A percentile compares a stretch with the other conserved stretches of the same genome.
phyloP scores from a whole-genome alignment of 2,888 invertebrate species.

The Nezara viridula region DNA sequence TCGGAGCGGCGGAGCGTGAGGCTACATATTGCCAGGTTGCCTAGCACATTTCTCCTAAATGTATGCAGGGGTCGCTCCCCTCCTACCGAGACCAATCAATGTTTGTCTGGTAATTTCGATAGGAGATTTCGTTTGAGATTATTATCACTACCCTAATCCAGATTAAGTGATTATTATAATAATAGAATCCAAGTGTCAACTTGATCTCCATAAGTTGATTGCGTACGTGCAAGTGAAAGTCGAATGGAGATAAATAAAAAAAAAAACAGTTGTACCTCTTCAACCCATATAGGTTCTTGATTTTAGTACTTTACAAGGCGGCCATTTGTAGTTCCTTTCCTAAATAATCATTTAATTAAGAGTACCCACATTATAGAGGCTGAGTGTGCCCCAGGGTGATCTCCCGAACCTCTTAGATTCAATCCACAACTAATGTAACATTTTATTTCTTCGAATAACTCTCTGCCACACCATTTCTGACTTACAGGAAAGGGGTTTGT shows the following conservation, averaged over 20 bases:
- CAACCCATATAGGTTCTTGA: too few species aligned
- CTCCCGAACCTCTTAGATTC: too few species aligned
- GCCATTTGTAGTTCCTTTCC: too few species aligned
- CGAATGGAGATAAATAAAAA: neutral
- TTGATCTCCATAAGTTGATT: neutral
- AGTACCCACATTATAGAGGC: too few species aligned
- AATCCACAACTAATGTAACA: too few species aligned
- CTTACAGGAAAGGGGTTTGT: too few species aligned
- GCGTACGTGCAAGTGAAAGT: neutral
- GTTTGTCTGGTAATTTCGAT: neutral
- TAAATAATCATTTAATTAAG: too few species aligned
- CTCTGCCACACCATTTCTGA: too few species aligned
- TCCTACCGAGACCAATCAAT: neutral
- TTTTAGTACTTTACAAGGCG: too few species aligned
- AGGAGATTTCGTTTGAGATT: neutral
- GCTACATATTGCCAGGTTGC: conserved; percentile 6
- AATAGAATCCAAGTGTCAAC: neutral
- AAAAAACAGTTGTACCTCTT: too few species aligned
- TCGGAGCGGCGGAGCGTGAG: neutral
- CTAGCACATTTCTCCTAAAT: conserved; percentile 28
- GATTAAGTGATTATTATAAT: neutral
- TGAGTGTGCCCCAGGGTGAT: too few species aligned
- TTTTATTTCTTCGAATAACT: too few species aligned
- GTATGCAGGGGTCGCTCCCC: conserved; percentile 28
- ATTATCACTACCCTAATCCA: neutral